Evolutionary conservation across 2,113 vertebrate genomes (phyloP), one percentile per base, ranked within the genome.

Genomic region (Spea bombifrons): DNA sequence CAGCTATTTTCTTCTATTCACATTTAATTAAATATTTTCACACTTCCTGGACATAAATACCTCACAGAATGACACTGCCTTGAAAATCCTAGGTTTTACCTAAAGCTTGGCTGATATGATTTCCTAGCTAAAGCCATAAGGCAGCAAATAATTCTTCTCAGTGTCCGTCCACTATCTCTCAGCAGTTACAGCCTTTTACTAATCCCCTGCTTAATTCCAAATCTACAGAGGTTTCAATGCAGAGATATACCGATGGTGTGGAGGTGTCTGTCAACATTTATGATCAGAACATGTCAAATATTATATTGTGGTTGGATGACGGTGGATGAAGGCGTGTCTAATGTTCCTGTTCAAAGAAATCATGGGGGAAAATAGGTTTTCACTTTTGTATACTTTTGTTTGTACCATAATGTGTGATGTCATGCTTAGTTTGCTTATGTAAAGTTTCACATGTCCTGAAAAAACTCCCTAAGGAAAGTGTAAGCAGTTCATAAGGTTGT

Each of bases 41-140:
- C 61, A 64, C n/a, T 66, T 75, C 49, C 73, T 75, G 63, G 30
- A 45, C 73, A 75, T 66, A 66, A 73, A 73, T 53, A 44, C 63
- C 48, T 75, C 73, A 52, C 63, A 75, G 73, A 53, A 63, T 52
- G 73, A 66, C 50, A 53, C 73, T 66, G 30, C 7, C 59, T 75
- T 65, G 61, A 75, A 66, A 66, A 63, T 48, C 13, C 17, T 59
- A 30, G 16, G 10, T 66, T 63, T 66, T 66, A 75, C 66, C 65
- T 49, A 16, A 66, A 50, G 64, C 73, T 75, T 13, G 47, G 9
- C 16, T 53, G 73, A 75, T 75, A 75, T 66, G 65, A 75, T 75
- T 63, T 66, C 10, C 43, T 46, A 49, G 46, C 59, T 75, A 66
- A 66, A 75, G 63, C 63, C 50, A 75, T 17, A 5, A 30, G 61